Conservation (phyloP, 2,888 invertebrate genomes). For the Oegoconia quadripuncta region DNA sequence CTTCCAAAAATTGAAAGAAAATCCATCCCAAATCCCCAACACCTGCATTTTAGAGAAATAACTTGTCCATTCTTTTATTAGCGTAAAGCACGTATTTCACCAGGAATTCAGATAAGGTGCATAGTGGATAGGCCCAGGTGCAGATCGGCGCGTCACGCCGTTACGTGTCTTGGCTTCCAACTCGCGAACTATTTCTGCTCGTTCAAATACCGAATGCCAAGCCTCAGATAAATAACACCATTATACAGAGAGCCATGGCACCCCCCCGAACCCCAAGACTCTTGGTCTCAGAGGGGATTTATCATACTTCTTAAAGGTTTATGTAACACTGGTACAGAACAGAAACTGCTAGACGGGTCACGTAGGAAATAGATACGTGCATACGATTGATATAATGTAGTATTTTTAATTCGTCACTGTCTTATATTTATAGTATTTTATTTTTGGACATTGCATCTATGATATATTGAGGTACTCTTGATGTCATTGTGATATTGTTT, state of each 20-base stretch:
- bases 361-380: conserved; percentile 20
- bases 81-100: too few species aligned
- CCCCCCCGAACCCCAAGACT: conserved; percentile 7
- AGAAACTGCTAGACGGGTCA: conserved; percentile 9
- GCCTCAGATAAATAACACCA: conserved; percentile 32
- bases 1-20: too few species aligned
- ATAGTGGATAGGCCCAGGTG: conserved; percentile 41
- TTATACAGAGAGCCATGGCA: conserved; percentile 19
- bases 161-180: conserved; percentile 55
- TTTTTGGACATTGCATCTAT: conserved; percentile 9
- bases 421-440: conserved; percentile 19
- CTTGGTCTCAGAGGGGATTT: background rate
- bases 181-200: conserved; percentile 59
- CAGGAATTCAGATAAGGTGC: too few species aligned
- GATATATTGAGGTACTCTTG: background rate
- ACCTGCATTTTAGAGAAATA: too few species aligned
- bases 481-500: too few species aligned
- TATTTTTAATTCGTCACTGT: conserved; percentile 23
- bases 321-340: background rate
- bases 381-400: conserved; percentile 20
- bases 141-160: conserved; percentile 26
- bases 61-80: too few species aligned
- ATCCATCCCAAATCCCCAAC: too few species aligned
- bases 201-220: conserved; percentile 56
- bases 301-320: background rate